Evolutionary conservation across 2,113 vertebrate genomes (phyloP), one percentile per base, ranked within the genome.

Genomic region (Dolichallabes microphthalmus): DNA sequence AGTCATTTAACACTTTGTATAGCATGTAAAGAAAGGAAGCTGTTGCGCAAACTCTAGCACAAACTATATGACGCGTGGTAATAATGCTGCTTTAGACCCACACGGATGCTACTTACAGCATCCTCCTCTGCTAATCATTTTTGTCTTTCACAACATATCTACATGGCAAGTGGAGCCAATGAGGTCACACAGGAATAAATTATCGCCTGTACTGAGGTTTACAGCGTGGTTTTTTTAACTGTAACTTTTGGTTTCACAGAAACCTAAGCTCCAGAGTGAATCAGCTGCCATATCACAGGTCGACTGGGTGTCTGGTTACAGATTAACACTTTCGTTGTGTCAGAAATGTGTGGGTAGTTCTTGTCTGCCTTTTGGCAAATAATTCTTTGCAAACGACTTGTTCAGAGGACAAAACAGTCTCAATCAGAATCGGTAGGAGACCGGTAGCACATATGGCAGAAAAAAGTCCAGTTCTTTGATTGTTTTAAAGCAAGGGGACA

Each of bases 1-100:
- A 78, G 53, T 78, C 53, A 78, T 79, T 79, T 79, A 79, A 79
- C 76, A 32, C 76, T 79, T 79, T 60, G 76, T 60, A 2, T 13
- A 15, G 7, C 55, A 35, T 30, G 19, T 39, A 17, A 57, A 17
- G 53, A 20, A 19, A 57, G 75, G 75, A 77, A 20, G 5, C 30
- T 17, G 3, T 76, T 76, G 14, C 55, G 75, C 75, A 57, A 1
- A 1, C 53, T 77, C 9, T 27, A 30, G 53, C 17, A 11, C 15
- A 32, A 25, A 58, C n/a, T 5, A 1, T 32, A 20, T 32, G 15
- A 55, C 25, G 19, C 4, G 17, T 57, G 76, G 76, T 58, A 55
- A 19, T 76, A n/a, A 30, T 3, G 6, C 73, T 32, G n/a, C 9
- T 77, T 17, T 57, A 17, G n/a, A 77, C 19, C n/a, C 52, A 77